Evolutionary conservation across 2,113 vertebrate species (phyloP), one percentile per base, ranked within the genome.

Genomic region (Pseudorhombus dupliciocellatus): DNA sequence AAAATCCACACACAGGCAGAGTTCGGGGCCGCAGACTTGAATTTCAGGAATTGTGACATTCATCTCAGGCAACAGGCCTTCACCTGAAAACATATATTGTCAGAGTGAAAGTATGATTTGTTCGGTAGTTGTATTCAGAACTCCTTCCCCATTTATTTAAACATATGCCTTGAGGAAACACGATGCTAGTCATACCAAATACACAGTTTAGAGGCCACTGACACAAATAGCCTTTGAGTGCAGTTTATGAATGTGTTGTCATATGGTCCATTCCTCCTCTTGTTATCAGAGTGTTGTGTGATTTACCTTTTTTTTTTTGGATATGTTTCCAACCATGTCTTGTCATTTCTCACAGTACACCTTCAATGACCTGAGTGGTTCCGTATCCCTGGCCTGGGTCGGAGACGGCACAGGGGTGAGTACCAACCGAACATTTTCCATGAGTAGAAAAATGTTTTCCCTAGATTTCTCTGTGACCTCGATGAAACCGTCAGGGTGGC

Each of bases 391-490:
- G 77, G 96, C 96, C 76, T 98, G 96, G 96, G 94, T 98, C 86
- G 96, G 96, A 76, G 96, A 96, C 82, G 93, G 93, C 86, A 95
- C 95, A 18, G 96, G 96, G 90, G 96, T 97, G 87, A 96, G 96
- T 95, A 18, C 15, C 40, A 15, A 18, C 15, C 40, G 4, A 44
- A 18, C 40, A 44, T 44, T 4, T 1, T 37, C 37, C 10, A n/a
- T 30, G 9, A 64, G 30, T 30, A 20, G 25, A 54, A 46, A 52
- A 57, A 57, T 14, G 5, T 24, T 12, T 26, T 48, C 5, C 21
- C n/a, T 48, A 21, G 14, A 24, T 60, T 25, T 14, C 22, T 63
- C 15, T 21, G 46, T 61, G 55, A 58, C 57, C 53, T 65, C 25
- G 46, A 34, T 52, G n/a, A 25, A 74, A 30, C 4, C 50, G 51